phyloP scores from a whole-genome alignment of 1,140 invertebrate genomes.

The Pachypeltis micranthus region DNA sequence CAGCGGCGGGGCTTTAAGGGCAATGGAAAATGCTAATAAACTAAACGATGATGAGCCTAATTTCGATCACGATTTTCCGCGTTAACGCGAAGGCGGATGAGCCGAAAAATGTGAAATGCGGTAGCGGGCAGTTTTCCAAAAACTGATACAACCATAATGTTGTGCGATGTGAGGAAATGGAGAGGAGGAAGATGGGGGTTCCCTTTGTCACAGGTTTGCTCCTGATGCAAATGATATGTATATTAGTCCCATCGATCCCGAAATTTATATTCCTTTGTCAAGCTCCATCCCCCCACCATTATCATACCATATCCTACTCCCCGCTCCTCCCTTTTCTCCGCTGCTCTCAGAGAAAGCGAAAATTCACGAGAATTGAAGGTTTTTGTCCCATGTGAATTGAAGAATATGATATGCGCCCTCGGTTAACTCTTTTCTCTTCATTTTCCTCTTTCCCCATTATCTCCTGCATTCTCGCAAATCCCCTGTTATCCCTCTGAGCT shows the following conservation, averaged over 20 bases:
- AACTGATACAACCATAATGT: no score
- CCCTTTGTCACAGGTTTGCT: constrained; percentile 3
- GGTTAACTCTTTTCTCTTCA: neutral
- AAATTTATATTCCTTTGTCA: constrained; percentile 11
- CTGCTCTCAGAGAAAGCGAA: neutral
- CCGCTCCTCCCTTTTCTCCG: neutral
- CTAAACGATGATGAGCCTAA: no score
- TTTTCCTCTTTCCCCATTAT: neutral
- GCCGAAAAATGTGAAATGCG: no score
- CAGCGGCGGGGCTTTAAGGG: no score
- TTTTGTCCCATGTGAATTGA: neutral
- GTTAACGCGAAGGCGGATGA: no score
- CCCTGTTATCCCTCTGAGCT: neutral
- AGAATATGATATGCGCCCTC: neutral
- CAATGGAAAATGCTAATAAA: no score
- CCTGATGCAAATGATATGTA: constrained; percentile 17
- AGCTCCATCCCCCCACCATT: neutral
- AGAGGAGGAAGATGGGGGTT: no score
- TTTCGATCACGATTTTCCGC: no score
- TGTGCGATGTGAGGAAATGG: no score
- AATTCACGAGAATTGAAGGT: neutral
- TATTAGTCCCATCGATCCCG: neutral
- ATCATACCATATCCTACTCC: no score
- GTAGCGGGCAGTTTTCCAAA: no score
- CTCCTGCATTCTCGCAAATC: neutral